Conservation (phyloP, 2,888 invertebrate genomes). For the Tachystola acroxantha region DNA sequence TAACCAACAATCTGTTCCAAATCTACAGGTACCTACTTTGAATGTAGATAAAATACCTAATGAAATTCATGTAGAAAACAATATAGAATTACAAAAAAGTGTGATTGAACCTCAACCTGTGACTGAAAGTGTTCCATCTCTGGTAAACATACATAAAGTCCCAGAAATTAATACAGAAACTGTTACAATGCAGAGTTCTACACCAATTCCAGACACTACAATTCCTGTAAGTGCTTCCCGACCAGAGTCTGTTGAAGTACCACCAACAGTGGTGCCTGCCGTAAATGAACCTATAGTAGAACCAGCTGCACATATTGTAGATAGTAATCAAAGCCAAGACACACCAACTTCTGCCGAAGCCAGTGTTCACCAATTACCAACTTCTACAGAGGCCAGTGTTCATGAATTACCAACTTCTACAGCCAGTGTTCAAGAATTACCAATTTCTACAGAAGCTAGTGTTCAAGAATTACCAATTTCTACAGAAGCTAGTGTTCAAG, state of each 20-base stretch:
- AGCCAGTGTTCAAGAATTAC: background rate
- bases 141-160: background rate
- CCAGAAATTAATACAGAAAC: background rate
- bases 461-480: background rate
- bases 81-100: constrained; percentile 1
- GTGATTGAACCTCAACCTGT: background rate
- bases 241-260: background rate
- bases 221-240: background rate
- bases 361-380: background rate
- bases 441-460: background rate
- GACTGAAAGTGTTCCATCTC: background rate
- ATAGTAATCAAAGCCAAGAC: background rate
- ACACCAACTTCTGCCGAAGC: background rate
- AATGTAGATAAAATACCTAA: background rate
- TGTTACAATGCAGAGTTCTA: background rate
- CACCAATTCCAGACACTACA: too few relatives aligned
- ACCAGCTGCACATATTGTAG: too few relatives aligned
- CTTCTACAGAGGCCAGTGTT: too few relatives aligned
- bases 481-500: too few relatives aligned
- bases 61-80: background rate
- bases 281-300: too few relatives aligned
- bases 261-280: background rate
- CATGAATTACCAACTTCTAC: constrained; percentile 1
- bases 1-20: constrained; percentile 1
- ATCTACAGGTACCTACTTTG: too few relatives aligned